These are phyloP conservation scores for Pygoscelis adeliae DNA, from an alignment of 2,113 vertebrate genomes.

Conservation along the genomic window DNA sequence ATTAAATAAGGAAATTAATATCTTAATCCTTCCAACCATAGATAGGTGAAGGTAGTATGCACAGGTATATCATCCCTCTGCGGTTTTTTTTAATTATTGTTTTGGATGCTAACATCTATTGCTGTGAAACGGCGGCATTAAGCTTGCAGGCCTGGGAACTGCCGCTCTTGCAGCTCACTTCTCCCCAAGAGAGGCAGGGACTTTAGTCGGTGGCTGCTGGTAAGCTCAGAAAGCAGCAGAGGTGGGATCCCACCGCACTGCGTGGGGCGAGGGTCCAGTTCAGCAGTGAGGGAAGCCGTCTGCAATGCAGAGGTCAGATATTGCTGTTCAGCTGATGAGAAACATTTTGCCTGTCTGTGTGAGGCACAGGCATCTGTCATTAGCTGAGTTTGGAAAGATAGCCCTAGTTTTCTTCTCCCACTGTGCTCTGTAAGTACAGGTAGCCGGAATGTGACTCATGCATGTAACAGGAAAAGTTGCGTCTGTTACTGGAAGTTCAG, in stretches of 20 bases:
- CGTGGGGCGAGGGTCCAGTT: background rate
- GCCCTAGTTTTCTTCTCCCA: background rate
- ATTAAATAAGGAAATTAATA: background rate
- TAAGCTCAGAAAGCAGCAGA: background rate
- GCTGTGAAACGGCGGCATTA: background rate
- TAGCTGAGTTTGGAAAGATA: background rate
- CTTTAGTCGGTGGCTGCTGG: background rate
- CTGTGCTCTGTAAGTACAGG: background rate
- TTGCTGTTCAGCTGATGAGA: background rate
- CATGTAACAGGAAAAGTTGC: background rate
- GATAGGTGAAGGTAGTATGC: background rate
- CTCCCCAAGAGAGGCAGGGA: background rate
- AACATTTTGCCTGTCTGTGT: background rate
- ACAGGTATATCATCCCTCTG: background rate
- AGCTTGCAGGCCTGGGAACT: background rate
- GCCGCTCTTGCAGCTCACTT: background rate
- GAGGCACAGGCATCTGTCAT: rapidly evolving
- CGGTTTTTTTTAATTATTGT: background rate
- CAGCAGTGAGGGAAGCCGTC: background rate
- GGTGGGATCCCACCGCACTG: background rate
- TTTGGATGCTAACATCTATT: background rate
- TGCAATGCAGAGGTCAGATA: background rate
- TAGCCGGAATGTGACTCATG: background rate
- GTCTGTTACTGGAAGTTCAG: background rate
- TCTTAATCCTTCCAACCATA: background rate